phyloP scores from a whole-genome alignment of 2,797 vertebrate genomes.

The Agapornis canus region DNA sequence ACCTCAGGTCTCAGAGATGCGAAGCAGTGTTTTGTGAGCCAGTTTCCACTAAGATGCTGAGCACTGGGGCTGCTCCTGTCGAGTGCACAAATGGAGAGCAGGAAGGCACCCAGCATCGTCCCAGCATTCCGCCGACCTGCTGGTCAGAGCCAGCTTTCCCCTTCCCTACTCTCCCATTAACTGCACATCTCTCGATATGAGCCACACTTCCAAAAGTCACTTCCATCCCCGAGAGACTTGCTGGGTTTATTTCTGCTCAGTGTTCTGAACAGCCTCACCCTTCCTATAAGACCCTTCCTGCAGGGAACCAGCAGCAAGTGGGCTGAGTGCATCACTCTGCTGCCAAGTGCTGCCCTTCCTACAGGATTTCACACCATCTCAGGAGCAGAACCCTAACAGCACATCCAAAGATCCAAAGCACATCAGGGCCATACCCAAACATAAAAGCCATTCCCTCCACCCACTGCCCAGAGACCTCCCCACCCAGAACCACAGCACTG shows the following conservation, averaged over 20 bases:
- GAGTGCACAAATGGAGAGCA: background rate
- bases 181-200: background rate
- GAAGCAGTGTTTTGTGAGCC: background rate
- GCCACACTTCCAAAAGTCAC: background rate
- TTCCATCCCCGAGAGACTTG: background rate
- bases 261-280: background rate
- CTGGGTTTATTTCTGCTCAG: background rate
- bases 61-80: background rate
- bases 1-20: background rate
- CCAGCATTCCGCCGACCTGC: background rate
- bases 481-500: fast-evolving
- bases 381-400: background rate
- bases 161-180: background rate
- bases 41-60: background rate
- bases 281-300: background rate
- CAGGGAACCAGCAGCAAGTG: background rate
- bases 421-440: background rate
- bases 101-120: background rate
- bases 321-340: background rate
- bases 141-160: background rate
- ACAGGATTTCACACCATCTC: fast-evolving
- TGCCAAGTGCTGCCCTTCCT: background rate
- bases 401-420: background rate
- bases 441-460: background rate
- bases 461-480: background rate